A percentile compares a stretch with the other conserved stretches of the same genome.
Evolutionary conservation across 2,113 vertebrate genomes (phyloP).

Genomic region (Gavia stellata): DNA sequence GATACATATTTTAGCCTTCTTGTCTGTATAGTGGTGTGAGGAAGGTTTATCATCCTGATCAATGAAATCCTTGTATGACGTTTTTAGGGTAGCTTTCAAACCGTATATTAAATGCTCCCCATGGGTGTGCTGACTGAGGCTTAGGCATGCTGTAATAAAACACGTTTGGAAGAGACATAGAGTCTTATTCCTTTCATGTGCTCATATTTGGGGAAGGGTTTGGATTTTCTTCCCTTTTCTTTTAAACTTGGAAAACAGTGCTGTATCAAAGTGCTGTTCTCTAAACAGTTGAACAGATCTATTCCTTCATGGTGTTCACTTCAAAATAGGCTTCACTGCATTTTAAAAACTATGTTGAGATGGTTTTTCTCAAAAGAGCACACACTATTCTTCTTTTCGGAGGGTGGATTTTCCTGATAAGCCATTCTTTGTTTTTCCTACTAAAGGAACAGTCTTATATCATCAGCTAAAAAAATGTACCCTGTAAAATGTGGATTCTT

Average conservation of each 20-base stretch:
- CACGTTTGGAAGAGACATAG: rapidly evolving
- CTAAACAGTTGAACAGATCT: background rate
- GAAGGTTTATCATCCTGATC: background rate
- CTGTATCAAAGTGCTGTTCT: background rate
- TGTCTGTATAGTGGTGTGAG: background rate
- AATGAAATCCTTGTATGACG: background rate
- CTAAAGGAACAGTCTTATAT: background rate
- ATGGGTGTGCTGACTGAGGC: background rate
- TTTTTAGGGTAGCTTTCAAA: background rate
- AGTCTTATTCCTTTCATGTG: background rate
- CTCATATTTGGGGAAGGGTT: background rate
- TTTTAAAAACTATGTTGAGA: background rate
- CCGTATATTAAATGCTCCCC: background rate
- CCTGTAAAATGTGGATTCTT: background rate
- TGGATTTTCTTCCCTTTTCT: background rate
- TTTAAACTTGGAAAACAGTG: background rate
- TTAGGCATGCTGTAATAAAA: background rate
- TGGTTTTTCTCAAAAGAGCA: background rate
- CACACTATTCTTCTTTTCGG: background rate
- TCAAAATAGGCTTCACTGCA: background rate
- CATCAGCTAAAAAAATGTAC: background rate
- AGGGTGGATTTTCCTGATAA: background rate
- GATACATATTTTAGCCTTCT: background rate
- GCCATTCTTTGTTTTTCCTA: background rate
- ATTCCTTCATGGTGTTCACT: background rate